Evolutionary conservation across 2,113 vertebrate species (phyloP), one percentile per base, ranked within the genome.

Genomic region (Bos taurus): DNA sequence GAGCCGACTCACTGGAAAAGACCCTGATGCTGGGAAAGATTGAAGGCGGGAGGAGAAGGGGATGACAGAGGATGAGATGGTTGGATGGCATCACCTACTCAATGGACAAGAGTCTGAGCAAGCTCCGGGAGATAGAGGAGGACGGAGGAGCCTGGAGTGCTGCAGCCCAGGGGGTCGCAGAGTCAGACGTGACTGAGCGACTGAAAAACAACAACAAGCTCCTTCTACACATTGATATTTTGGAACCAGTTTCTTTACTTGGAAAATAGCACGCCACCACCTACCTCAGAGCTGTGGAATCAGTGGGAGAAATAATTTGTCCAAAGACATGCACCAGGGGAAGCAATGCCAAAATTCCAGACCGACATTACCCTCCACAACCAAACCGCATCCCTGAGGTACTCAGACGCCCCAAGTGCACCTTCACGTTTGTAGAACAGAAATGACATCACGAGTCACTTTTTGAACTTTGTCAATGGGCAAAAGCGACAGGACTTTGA

Each of bases 301-400:
- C 57, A 26, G 1, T 11, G 59, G 60, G 94, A 60, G 60, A 48
- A 59, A 26, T 23, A 40, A n/a, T 7, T 43, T 13, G 9, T 36
- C 48, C 57, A 6, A n/a, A 50, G 62, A 33, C 2, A 8, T 5
- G 14, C 36, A 7, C 8, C 7, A 2, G 50, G 25, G 46, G 50
- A 33, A 26, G 54, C n/a, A 11, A 30, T 25, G 60, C 12, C 48
- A 7, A 4, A 36, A 26, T 10, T 21, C 56, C 7, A 21, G 3
- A 4, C 12, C 9, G 1, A 14, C 16, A 13, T 6, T 28, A 3
- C 19, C 19, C 17, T 33, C 4, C 8, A 8, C 16, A 4, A 3
- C 33, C 46, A 2, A 1, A 11, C 40, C 7, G 6, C 0, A 14
- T 7, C 36, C 43, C 36, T 1, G 14, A 7, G 16, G 12, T 1